Evolutionary conservation across 2,888 invertebrate genomes (phyloP).

Genomic region (Drosophila quinaria): DNA sequence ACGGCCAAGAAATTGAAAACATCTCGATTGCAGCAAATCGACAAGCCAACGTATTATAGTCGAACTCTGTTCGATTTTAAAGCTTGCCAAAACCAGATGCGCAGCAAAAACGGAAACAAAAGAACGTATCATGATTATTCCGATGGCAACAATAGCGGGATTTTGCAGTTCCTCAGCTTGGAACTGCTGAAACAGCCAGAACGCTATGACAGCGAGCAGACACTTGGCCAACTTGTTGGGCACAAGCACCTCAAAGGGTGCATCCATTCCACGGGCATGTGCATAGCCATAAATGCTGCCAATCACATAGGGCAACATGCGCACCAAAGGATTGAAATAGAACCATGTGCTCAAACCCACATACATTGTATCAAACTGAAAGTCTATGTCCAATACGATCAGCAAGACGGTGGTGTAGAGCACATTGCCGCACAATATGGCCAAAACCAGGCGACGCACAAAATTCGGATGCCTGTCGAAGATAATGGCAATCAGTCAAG

Average conservation of each 20-base stretch:
- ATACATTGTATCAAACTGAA: constrained; percentile 22
- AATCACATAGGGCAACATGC: constrained; percentile 39
- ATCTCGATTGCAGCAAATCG: constrained; percentile 20
- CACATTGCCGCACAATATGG: constrained; percentile 19
- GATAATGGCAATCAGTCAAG: neutral
- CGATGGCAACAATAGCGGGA: neutral
- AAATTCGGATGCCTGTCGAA: constrained; percentile 25
- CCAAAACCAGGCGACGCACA: constrained; percentile 12
- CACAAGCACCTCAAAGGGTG: constrained; percentile 25
- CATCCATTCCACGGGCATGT: neutral
- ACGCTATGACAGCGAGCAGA: accelerated
- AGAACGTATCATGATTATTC: constrained; percentile 2
- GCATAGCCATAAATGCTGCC: constrained; percentile 50
- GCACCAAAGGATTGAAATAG: constrained; percentile 38
- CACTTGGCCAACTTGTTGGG: constrained; percentile 3
- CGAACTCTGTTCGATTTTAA: constrained; percentile 3
- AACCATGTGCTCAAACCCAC: neutral
- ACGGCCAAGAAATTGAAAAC: constrained; percentile 42
- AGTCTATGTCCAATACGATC: neutral
- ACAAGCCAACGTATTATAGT: constrained; percentile 30
- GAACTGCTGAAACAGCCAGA: neutral
- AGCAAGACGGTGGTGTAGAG: constrained; percentile 6
- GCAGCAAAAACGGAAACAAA: neutral
- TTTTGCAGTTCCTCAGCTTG: neutral
- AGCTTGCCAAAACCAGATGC: constrained; percentile 33